Evolutionary conservation across 2,797 vertebrate genomes (phyloP), one percentile per base, ranked within the genome.

Genomic region (Phalloptychus januarius): DNA sequence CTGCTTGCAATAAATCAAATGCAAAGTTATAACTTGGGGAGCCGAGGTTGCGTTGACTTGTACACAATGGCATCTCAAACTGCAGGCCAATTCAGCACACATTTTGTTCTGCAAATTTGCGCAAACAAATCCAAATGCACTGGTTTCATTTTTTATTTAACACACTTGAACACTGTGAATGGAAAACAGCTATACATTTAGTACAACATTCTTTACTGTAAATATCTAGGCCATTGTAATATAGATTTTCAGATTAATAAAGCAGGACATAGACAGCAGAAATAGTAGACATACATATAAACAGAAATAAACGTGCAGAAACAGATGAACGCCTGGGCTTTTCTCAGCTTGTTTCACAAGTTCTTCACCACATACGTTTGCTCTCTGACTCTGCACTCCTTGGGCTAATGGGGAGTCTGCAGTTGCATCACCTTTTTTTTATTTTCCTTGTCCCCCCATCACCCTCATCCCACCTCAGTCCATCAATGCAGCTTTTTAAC

Each of bases 401-500:
- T 74, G 85, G 79, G 75, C 65, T 75, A 82, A 4, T 0, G 45
- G 50, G 46, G 83, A 87, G 83, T 85, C 86, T 81, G 82, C 71
- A 80, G 76, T 88, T 89, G 90, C 88, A 83, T 92, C 90, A 89
- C 86, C 75, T 89, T 86, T 85, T 76, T 87, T 56, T 54, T 25
- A 83, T 82, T 91, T 82, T 75, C 87, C 86, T 86, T 87, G 83
- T 63, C 83, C 84, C 70, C 70, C 87, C 33, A 33, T 16, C 58
- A 61, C 85, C 28, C 44, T 16, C 25, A 16, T 38, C 50, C 7
- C 71, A 23, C 4, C 36, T 56, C 71, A 50, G 8, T 36, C 72
- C 11, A 16, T 40, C 31, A 16, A 44, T 28, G 6, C 67, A 44
- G n/a, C 40, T 61, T 90, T 91, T 91, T 88, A 89, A 93, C 93